Conservation (phyloP, 1,140 invertebrate species). For the Drosophila serrata region DNA sequence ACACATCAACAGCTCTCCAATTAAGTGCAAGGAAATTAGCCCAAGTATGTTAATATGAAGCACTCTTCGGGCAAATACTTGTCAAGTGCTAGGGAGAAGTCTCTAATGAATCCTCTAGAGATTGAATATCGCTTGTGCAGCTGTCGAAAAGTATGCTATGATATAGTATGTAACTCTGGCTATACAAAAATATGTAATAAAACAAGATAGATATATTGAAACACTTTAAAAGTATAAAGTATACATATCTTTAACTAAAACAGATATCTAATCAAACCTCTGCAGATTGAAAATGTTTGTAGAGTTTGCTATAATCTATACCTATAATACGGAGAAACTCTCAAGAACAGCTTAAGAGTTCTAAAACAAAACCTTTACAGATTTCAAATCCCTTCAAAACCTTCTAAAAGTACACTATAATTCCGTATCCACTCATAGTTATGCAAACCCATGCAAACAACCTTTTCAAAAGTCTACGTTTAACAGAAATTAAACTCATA, state of each 20-base stretch:
- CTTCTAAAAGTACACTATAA: background rate
- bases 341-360: background rate
- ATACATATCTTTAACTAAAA: no score
- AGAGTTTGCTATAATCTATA: no score
- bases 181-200: background rate
- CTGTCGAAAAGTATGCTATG: background rate
- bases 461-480: background rate
- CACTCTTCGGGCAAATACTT: background rate
- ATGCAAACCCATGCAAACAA: background rate
- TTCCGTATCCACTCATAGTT: background rate
- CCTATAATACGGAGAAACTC: background rate
- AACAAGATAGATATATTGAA: background rate
- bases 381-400: background rate
- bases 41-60: constrained; percentile 2
- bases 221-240: no score
- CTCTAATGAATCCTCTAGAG: background rate
- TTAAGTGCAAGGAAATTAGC: constrained; percentile 12
- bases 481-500: background rate
- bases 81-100: background rate
- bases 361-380: background rate
- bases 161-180: background rate
- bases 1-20: constrained; percentile 27
- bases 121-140: background rate
- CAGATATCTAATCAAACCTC: no score
- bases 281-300: no score